Percentiles rank a stretch among this genome's conserved stretches.
Conservation (phyloP, 2,888 invertebrate species). For the Ophion ellenae region DNA sequence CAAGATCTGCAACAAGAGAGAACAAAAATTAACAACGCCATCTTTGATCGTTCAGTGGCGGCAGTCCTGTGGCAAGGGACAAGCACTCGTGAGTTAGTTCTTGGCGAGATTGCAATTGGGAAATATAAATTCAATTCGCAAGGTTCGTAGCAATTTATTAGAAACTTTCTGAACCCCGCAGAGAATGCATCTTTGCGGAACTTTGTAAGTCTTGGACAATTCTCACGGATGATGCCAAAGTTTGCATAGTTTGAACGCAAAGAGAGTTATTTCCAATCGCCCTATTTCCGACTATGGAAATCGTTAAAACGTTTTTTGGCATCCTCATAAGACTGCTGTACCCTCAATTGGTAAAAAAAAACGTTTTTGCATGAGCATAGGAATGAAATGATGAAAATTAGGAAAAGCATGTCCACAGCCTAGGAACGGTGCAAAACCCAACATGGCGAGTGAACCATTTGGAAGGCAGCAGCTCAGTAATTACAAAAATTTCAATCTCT, state of each 20-base stretch:
- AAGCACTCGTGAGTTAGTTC: too few species aligned
- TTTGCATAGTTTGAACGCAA: too few species aligned
- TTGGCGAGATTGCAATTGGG: background rate
- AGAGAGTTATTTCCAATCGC: too few species aligned
- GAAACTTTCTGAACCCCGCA: background rate
- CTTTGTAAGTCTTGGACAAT: background rate
- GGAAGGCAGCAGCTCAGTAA: background rate
- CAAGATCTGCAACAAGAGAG: constrained; percentile 81
- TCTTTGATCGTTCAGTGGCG: background rate
- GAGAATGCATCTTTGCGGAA: background rate
- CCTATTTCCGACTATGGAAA: too few species aligned
- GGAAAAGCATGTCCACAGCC: background rate
- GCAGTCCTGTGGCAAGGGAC: background rate
- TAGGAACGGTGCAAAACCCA: background rate
- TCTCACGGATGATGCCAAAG: too few species aligned
- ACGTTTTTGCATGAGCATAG: background rate
- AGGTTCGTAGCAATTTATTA: background rate
- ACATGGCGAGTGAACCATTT: background rate
- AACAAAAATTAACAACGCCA: constrained; percentile 50
- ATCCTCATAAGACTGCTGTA: background rate
- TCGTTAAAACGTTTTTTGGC: background rate
- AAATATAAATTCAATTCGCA: background rate
- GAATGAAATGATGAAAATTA: background rate
- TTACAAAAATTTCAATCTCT: background rate
- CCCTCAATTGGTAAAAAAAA: background rate